Evolutionary conservation across 2,113 vertebrate species (phyloP), one percentile per base, ranked within the genome.

Genomic region (Menidia beryllina): DNA sequence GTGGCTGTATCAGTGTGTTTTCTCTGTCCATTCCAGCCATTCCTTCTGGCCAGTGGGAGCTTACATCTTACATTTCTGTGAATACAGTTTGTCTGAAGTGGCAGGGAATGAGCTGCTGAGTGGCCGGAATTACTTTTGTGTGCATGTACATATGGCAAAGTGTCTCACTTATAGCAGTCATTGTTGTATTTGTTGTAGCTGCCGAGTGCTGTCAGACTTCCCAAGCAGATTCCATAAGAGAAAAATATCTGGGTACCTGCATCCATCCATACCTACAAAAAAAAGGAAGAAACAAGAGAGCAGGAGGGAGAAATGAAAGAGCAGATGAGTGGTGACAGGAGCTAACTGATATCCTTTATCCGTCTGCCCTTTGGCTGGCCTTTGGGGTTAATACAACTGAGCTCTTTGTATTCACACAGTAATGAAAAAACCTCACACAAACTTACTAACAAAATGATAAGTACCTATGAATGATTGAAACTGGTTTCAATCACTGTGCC

Each of bases 111-210:
- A 50, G 53, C 20, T 2, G 20, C 13, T 41, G 39, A 34, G 59
- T 56, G 65, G 17, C 25, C 21, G 25, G 13, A 41, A 45, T 0
- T 25, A 41, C 6, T 34, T 12, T 34, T 73, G 52, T 60, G 57
- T 48, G 57, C n/a, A n/a, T 41, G 64, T 25, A 41, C 47, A 52
- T 27, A 39, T 53, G 53, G 57, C 30, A 43, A 54, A 60, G 72
- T 43, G 45, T 60, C 91, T 93, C 93, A 98, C 97, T 95, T 97
- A 91, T 96, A 97, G 89, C 96, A 98, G 90, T 98, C 91, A 84
- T 98, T 98, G 93, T 98, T 94, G 90, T 94, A 98, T 85, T 95
- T 95, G 93, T 98, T 98, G 93, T 98, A 98, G 92, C 96, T 98
- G 79, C 97, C 96, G 79, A 98, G 86, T 23, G 95, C 96, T 0